Base-by-base conservation (phyloP, 2,888 invertebrate genomes). In the Macrophya annulata region DNA sequence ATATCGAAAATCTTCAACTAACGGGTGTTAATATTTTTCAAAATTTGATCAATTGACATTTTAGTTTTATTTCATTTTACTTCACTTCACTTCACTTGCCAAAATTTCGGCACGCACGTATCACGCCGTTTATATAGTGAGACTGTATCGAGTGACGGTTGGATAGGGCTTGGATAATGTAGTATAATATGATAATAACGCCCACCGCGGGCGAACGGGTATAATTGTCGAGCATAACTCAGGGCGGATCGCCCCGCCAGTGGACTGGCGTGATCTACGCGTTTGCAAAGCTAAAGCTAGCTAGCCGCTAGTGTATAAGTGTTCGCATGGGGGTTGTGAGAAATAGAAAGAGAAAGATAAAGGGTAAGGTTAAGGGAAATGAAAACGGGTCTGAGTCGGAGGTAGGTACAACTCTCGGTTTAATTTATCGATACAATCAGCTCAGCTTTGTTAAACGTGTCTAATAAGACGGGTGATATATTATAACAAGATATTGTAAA, bases 361-460 rank as follows among this genome's bases (percentile, higher is more conserved):
- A 85, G 68, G 48, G 79, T 45, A 55, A 37, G 43, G 25, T n/a
- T 72, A n/a, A 65, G 72, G 12, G 45, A 72, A 65, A 45, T 25
- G 51, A n/a, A 84, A 40, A 65, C 21, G 43, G 76, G 76, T 85
- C 6, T 6, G 15, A 31, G 48, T 43, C 77, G 85, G 65, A 83
- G 85, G 84, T 79, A 79, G 85, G 84, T 83, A 71, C 77, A 85
- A 81, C n/a, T 87, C 87, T 87, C 87, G 85, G 87, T 88, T 90
- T 91, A 92, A 92, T 92, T 92, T 92, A 92, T 92, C 91, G 92
- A 91, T 91, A 91, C 91, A 92, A 92, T 93, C 92, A 91, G 91
- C 92, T 92, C 90, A 90, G 90, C 90, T 91, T 91, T 91, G 91
- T 91, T 91, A 90, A 91, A 89, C 89, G 88, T 89, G 90, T 90